Evolutionary conservation across 2,797 vertebrate species (phyloP), one percentile per base, ranked within the genome.

Genomic region (Parauchenoglanis ngamensis): DNA sequence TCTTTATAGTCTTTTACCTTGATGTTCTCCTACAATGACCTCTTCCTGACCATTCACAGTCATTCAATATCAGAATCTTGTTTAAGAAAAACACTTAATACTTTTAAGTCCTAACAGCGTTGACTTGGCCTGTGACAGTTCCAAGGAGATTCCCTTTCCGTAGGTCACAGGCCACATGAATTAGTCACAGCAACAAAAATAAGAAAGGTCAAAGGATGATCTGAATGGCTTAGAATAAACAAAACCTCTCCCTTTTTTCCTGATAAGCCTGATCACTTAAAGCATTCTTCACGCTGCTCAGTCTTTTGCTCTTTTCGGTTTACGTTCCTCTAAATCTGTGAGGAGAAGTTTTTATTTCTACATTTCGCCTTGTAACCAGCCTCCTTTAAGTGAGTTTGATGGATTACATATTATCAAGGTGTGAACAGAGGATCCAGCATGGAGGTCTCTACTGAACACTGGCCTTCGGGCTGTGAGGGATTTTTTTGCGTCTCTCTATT

Each of bases 201-300:
- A 79, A 70, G 82, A 70, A 78, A 88, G 85, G 89, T 90, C 87
- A 90, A 90, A 90, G 76, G 89, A 89, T 73, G 49, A 87, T 89
- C 84, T 86, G 89, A 85, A 85, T 46, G 56, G 80, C 54, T 78
- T 25, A 87, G 87, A 78, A 89, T 83, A 90, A 91, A 90, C 86
- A 90, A 89, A 89, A 82, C 57, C 57, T 44, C 67, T 67, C 31
- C 6, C 44, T 77, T 84, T 25, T 17, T 3, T 61, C 83, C 77
- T 81, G 84, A 89, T 86, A 80, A 87, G 78, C 40, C 31, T 44
- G 44, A 65, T 85, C 79, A 44, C 31, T 40, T 72, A 73, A 90
- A 87, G 56, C 54, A 88, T 85, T 87, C 57, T 73, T 78, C 44
- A 73, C 61, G 59, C 19, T 79, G 28, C 63, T 59, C n/a, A 52